phyloP scores from a whole-genome alignment of 2,113 vertebrate species.

The Aspiorhynchus laticeps region DNA sequence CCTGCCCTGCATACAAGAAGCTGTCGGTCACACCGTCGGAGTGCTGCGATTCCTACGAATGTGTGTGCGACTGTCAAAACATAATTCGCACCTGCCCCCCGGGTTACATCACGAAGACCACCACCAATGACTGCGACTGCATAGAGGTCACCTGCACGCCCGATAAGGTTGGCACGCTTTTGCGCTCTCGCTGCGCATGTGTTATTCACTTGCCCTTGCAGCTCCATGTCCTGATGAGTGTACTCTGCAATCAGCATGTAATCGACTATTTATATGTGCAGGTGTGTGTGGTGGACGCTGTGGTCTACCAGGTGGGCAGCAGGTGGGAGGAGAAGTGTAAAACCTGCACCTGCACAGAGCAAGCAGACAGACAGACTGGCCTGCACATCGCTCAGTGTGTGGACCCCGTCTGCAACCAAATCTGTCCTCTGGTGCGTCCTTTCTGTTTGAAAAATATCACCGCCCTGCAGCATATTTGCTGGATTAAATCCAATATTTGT shows the following conservation, averaged over 20 bases:
- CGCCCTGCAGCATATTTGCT: no score
- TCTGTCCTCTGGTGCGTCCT: constrained; percentile 81
- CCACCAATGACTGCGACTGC: constrained; percentile 87
- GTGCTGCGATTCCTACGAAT: constrained; percentile 88
- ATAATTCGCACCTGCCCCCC: constrained; percentile 80
- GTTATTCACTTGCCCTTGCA: constrained; percentile 9
- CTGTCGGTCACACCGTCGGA: constrained; percentile 72
- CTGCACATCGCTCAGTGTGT: constrained; percentile 82
- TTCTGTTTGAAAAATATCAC: no score
- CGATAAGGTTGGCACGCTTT: constrained; percentile 76
- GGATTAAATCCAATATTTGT: no score
- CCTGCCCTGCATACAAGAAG: constrained; percentile 81
- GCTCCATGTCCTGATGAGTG: not conserved
- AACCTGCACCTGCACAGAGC: constrained; percentile 80
- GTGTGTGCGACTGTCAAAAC: constrained; percentile 84
- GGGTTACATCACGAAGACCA: constrained; percentile 79
- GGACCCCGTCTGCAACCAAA: constrained; percentile 78
- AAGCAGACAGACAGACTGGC: constrained; percentile 78
- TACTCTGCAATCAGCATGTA: constrained; percentile 29
- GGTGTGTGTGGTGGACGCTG: constrained; percentile 88
- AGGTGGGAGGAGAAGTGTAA: constrained; percentile 88
- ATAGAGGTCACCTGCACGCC: constrained; percentile 81
- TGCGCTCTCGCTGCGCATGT: not conserved
- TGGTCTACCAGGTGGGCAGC: constrained; percentile 80
- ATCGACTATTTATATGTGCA: constrained; percentile 61